These are phyloP conservation scores for Diglossa cyanea DNA, from an alignment of 2,797 vertebrate genomes.

Conservation along the genomic window DNA sequence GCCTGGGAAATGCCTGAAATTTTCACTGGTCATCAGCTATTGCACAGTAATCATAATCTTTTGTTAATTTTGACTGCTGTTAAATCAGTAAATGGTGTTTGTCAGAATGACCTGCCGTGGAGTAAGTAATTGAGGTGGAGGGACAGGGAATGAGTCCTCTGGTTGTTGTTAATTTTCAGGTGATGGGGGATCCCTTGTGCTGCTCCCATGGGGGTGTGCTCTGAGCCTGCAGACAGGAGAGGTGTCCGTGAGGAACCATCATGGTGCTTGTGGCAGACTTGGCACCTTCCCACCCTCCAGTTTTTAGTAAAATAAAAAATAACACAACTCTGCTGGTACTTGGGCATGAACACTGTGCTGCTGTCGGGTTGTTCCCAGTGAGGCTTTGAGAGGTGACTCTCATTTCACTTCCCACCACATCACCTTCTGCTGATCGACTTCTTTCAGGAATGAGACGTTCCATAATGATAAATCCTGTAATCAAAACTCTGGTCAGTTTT, in stretches of 20 bases:
- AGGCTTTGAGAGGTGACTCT: not conserved
- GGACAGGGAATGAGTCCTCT: not conserved
- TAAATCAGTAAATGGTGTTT: not conserved
- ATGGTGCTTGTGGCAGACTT: not conserved
- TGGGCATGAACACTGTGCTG: accelerated
- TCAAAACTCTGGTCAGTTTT: conserved; percentile 34
- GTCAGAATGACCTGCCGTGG: not conserved
- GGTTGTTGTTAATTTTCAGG: not conserved
- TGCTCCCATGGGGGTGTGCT: not conserved
- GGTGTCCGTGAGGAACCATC: accelerated
- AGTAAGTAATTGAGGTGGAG: not conserved
- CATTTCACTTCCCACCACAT: not conserved
- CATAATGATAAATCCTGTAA: not conserved
- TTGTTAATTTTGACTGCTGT: not conserved
- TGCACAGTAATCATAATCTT: not conserved
- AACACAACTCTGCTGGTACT: not conserved
- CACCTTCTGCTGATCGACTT: not conserved
- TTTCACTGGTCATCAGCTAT: not conserved
- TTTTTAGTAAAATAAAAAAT: not conserved
- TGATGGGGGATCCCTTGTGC: not conserved
- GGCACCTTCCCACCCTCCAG: not conserved
- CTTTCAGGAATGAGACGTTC: not conserved
- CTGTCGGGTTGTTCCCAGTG: not conserved
- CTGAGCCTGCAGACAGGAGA: not conserved
- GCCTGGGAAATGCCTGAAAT: not conserved